A percentile compares a stretch with the other conserved stretches of the same genome.
Conservation (phyloP, 1,140 invertebrate genomes). For the Portunus trituberculatus region DNA sequence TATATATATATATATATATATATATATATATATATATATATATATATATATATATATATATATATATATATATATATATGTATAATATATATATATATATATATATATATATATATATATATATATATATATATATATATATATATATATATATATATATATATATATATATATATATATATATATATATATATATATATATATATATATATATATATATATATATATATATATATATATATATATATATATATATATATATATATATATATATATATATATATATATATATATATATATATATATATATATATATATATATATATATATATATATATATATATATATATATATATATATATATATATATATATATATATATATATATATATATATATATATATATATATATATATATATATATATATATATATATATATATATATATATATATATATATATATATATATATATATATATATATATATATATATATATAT, state of each 20-base stretch:
- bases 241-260: constrained; percentile 11
- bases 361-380: background rate
- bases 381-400: constrained; percentile 2
- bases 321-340: constrained; percentile 2
- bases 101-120: background rate
- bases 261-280: constrained; percentile 2
- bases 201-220: background rate
- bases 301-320: constrained; percentile 2
- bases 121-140: too few species aligned
- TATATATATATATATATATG: constrained; percentile 26
- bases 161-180: too few species aligned
- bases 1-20: constrained; percentile 26
- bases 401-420: background rate
- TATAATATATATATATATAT: background rate
- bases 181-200: too few species aligned
- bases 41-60: constrained; percentile 26
- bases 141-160: too few species aligned
- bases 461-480: constrained; percentile 2
- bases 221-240: constrained; percentile 2
- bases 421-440: too few species aligned
- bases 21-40: constrained; percentile 26
- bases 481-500: constrained; percentile 2
- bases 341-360: constrained; percentile 2
- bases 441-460: background rate
- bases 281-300: constrained; percentile 2